Conservation (phyloP, 2,888 invertebrate species). For the Orthonevra nobilis region DNA sequence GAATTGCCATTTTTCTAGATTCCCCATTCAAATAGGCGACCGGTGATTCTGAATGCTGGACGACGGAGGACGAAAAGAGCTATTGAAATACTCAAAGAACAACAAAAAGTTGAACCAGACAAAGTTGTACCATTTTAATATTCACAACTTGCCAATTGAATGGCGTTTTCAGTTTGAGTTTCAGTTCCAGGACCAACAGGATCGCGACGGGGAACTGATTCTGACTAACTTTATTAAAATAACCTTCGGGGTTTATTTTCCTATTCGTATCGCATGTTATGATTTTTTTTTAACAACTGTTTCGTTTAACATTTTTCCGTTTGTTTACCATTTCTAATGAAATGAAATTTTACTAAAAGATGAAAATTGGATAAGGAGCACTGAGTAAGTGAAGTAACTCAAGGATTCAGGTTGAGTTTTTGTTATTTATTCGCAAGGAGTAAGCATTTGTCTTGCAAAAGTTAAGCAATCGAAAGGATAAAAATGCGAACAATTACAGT, state of each 20-base stretch:
- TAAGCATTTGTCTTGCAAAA: conserved; percentile 53
- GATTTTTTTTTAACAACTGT: conserved; percentile 35
- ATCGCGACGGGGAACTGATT: conserved; percentile 15
- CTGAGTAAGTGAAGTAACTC: conserved; percentile 20
- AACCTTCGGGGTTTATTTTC: conserved; percentile 59
- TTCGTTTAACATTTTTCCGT: conserved; percentile 30
- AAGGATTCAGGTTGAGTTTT: conserved; percentile 34
- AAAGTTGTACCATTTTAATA: conserved; percentile 65
- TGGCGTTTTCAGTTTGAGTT: conserved; percentile 10
- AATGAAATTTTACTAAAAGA: conserved; percentile 56
- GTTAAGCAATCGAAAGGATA: conserved; percentile 67
- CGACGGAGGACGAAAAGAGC: neutral
- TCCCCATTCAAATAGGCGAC: no score
- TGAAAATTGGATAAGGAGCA: conserved; percentile 3
- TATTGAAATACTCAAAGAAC: conserved; percentile 38
- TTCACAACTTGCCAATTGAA: conserved; percentile 45
- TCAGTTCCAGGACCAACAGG: conserved; percentile 19
- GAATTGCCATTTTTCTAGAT: neutral
- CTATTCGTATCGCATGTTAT: conserved; percentile 47
- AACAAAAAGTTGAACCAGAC: conserved; percentile 64
- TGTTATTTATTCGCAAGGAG: conserved; percentile 39
- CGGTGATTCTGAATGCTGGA: neutral
- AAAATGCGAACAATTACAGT: conserved; percentile 68
- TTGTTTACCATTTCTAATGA: conserved; percentile 67
- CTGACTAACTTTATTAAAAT: conserved; percentile 63